Percentiles rank a stretch among this genome's conserved stretches.
Evolutionary conservation across 2,888 invertebrate genomes (phyloP).

Genomic region (Amiota mariae): DNA sequence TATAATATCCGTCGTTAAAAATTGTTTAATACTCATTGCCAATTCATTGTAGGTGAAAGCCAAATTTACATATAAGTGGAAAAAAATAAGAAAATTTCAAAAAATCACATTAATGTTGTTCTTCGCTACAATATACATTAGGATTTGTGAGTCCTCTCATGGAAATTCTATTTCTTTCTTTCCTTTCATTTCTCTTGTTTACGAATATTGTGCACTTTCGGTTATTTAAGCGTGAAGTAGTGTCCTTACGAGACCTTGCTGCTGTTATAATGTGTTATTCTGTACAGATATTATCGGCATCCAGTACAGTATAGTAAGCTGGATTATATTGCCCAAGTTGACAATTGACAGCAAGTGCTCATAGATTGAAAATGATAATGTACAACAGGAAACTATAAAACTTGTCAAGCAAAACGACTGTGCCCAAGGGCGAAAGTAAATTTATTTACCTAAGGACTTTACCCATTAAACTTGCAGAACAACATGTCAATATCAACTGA

Average conservation of each 20-base stretch:
- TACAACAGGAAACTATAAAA: too few species aligned
- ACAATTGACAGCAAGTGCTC: slow-evolving; percentile 9
- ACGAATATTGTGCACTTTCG: slow-evolving; percentile 17
- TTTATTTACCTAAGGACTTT: too few species aligned
- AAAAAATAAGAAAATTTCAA: too few species aligned
- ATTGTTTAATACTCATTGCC: too few species aligned
- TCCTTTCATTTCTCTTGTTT: neutral
- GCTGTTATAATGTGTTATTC: neutral
- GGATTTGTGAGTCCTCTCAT: slow-evolving; percentile 17
- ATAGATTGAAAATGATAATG: neutral
- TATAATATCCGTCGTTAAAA: too few species aligned
- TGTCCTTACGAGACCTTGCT: slow-evolving; percentile 4
- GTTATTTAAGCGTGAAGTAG: neutral
- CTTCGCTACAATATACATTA: too few species aligned
- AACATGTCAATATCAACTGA: too few species aligned
- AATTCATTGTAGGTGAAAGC: too few species aligned
- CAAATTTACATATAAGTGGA: too few species aligned
- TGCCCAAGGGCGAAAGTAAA: slow-evolving; percentile 6
- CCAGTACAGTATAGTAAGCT: neutral
- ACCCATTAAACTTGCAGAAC: too few species aligned
- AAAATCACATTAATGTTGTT: too few species aligned
- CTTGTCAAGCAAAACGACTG: neutral
- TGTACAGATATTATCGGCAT: neutral
- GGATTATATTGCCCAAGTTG: slow-evolving; percentile 18
- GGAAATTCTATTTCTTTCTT: neutral